Evolutionary conservation across 2,113 vertebrate genomes (phyloP).

Genomic region (Oryzias celebensis): DNA sequence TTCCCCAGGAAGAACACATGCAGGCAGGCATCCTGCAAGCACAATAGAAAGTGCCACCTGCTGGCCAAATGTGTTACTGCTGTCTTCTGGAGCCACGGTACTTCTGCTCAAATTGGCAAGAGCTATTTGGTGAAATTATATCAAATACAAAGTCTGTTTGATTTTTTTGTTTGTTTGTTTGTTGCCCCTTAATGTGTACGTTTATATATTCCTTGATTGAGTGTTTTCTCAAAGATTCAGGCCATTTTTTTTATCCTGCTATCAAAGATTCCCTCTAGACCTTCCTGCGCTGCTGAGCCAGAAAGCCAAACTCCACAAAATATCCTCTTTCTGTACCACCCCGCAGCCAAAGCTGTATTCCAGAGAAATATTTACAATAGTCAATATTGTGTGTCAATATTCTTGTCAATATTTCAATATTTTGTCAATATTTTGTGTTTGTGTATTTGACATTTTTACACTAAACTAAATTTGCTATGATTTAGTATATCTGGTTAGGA

Average conservation of each 20-base stretch:
- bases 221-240: background rate
- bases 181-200: background rate
- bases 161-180: background rate
- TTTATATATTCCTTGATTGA: background rate
- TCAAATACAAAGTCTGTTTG: no score
- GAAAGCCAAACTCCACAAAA: background rate
- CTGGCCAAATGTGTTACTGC: slow-evolving; percentile 38
- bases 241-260: slow-evolving; percentile 16
- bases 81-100: background rate
- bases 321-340: background rate
- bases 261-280: slow-evolving; percentile 24
- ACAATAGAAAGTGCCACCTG: slow-evolving; percentile 47
- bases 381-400: no score
- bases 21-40: background rate
- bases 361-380: no score
- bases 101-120: no score
- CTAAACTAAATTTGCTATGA: no score
- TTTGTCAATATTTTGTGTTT: no score
- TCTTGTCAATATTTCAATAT: no score
- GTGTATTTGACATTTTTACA: no score
- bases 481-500: no score
- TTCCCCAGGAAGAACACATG: slow-evolving; percentile 24
- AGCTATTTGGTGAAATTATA: no score
- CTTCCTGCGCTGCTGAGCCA: slow-evolving; percentile 5
- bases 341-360: background rate